Evolutionary conservation across 2,797 vertebrate species (phyloP).

Genomic region (Pangasius larnaudii): DNA sequence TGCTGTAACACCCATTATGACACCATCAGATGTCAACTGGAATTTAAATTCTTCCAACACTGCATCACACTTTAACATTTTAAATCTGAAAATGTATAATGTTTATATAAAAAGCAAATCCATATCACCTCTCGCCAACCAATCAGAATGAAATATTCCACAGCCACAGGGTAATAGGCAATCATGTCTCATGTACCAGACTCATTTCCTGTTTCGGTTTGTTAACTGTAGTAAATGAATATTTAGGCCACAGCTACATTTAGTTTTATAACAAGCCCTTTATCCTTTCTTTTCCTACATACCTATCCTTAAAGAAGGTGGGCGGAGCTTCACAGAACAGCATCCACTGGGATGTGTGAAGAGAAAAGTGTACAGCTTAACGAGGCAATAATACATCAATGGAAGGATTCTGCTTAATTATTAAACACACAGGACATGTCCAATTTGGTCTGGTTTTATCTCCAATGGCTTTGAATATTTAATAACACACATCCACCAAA

Average conservation of each 20-base stretch:
- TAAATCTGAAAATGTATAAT: neutral
- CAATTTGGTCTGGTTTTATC: constrained; percentile 60
- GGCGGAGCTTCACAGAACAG: neutral
- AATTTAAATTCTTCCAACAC: neutral
- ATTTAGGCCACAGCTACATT: neutral
- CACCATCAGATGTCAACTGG: neutral
- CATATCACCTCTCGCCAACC: neutral
- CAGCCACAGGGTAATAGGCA: neutral
- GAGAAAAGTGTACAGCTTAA: constrained; percentile 27
- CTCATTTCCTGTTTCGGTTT: neutral
- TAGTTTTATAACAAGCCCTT: neutral
- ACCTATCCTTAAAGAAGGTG: neutral
- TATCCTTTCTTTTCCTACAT: neutral
- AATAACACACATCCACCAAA: constrained; percentile 52
- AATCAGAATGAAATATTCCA: neutral
- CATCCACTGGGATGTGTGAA: neutral
- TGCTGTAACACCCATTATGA: neutral
- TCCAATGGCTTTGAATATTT: constrained; percentile 57
- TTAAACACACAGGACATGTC: constrained; percentile 51
- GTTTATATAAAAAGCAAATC: neutral
- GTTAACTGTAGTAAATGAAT: neutral
- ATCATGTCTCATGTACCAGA: neutral
- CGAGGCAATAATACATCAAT: constrained; percentile 48
- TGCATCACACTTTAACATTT: neutral
- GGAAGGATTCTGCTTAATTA: constrained; percentile 53